Conservation (phyloP, 2,888 invertebrate genomes). For the Calliscelio sp. region DNA sequence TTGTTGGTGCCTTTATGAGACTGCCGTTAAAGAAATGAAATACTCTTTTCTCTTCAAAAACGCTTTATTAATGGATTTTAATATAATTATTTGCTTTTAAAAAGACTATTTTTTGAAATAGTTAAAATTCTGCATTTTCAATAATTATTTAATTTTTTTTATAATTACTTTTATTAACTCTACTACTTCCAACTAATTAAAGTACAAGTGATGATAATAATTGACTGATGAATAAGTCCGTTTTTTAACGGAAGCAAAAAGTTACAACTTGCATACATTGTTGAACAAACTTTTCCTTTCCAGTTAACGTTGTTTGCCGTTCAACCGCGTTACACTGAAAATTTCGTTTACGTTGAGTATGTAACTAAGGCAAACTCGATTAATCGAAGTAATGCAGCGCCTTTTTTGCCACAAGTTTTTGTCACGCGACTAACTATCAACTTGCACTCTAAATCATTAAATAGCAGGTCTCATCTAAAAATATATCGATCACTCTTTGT, state of each 20-base stretch:
- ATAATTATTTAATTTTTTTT: too few species aligned
- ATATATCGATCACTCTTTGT: not conserved
- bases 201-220: too few species aligned
- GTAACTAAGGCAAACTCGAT: slow-evolving; percentile 7
- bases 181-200: too few species aligned
- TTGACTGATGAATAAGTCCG: too few species aligned
- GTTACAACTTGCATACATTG: not conserved
- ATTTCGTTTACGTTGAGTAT: slow-evolving; percentile 3
- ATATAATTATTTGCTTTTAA: too few species aligned
- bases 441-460: not conserved
- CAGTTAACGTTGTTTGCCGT: not conserved
- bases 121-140: too few species aligned
- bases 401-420: slow-evolving; percentile 2
- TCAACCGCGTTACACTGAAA: slow-evolving; percentile 4
- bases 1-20: slow-evolving; percentile 3
- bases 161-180: too few species aligned
- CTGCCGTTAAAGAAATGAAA: too few species aligned
- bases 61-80: too few species aligned
- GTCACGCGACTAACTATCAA: not conserved
- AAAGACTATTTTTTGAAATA: too few species aligned
- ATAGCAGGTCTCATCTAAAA: not conserved
- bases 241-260: too few species aligned
- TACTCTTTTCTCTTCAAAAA: too few species aligned
- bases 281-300: slow-evolving; percentile 2
- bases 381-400: not conserved